Evolutionary conservation across 2,113 vertebrate species (phyloP).

Genomic region (Camelus bactrianus): DNA sequence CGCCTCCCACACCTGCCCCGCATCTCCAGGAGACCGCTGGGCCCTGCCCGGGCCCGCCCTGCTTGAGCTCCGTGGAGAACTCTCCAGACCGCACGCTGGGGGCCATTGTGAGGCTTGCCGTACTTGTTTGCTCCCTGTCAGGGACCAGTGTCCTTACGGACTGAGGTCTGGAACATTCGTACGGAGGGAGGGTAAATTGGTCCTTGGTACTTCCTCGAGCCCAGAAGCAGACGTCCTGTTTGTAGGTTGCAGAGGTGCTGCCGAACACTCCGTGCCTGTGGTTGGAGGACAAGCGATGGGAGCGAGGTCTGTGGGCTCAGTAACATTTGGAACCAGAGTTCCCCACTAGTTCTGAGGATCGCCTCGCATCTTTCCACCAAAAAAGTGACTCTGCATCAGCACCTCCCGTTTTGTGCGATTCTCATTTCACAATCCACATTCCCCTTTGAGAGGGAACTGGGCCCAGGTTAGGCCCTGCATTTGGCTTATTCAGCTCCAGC

Average conservation of each 20-base stretch:
- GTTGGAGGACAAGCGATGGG: background rate
- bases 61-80: background rate
- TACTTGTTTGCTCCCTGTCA: background rate
- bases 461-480: background rate
- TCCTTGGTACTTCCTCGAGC: background rate
- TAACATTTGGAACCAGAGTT: background rate
- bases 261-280: background rate
- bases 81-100: background rate
- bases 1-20: background rate
- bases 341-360: background rate
- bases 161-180: background rate
- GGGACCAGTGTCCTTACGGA: background rate
- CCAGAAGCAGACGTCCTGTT: background rate
- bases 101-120: background rate
- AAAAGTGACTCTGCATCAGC: background rate
- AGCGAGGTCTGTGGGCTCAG: background rate
- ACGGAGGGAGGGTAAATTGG: background rate
- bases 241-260: background rate
- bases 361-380: background rate
- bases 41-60: background rate
- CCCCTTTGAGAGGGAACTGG: background rate
- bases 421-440: background rate
- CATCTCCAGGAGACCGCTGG: background rate
- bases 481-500: background rate
- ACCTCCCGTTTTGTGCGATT: background rate